Conservation (phyloP, 1,140 invertebrate genomes). For the Bombus turneri region DNA sequence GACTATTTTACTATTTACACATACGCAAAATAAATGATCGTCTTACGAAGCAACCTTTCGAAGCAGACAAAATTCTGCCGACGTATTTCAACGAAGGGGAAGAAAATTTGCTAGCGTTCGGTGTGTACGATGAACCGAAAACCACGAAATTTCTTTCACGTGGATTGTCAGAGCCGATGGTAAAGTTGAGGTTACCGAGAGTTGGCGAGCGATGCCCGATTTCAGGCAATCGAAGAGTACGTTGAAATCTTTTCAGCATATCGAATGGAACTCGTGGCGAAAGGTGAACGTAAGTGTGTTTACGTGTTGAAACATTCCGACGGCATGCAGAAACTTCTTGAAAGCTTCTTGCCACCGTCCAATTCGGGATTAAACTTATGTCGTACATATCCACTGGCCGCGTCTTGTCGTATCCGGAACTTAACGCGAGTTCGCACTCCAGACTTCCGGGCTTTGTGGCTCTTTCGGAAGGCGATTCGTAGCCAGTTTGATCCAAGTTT, state of each 20-base stretch:
- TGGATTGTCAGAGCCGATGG: neutral
- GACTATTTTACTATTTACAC: neutral
- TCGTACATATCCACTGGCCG: slow-evolving; percentile 44
- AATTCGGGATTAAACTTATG: slow-evolving; percentile 54
- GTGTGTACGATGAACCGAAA: neutral
- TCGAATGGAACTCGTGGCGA: slow-evolving; percentile 21
- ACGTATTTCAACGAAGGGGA: neutral
- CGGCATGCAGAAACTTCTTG: slow-evolving; percentile 49
- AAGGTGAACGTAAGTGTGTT: slow-evolving; percentile 43
- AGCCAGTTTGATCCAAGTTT: slow-evolving; percentile 22
- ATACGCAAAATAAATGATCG: neutral
- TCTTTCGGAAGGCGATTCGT: neutral
- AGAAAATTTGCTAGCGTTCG: neutral
- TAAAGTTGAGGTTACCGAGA: neutral
- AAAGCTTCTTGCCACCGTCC: slow-evolving; percentile 52
- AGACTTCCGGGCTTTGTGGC: slow-evolving; percentile 40
- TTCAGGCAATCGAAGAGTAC: slow-evolving; percentile 12
- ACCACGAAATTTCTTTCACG: neutral
- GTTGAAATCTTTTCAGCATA: slow-evolving; percentile 27
- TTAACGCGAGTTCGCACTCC: slow-evolving; percentile 21
- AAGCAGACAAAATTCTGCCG: neutral
- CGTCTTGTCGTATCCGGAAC: slow-evolving; percentile 36
- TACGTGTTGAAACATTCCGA: slow-evolving; percentile 47
- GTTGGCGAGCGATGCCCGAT: neutral
- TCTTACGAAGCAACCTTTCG: neutral